Percentiles rank a stretch among this genome's conserved stretches.
Evolutionary conservation across 2,113 vertebrate species (phyloP).

Genomic region (Podilymbus podiceps): DNA sequence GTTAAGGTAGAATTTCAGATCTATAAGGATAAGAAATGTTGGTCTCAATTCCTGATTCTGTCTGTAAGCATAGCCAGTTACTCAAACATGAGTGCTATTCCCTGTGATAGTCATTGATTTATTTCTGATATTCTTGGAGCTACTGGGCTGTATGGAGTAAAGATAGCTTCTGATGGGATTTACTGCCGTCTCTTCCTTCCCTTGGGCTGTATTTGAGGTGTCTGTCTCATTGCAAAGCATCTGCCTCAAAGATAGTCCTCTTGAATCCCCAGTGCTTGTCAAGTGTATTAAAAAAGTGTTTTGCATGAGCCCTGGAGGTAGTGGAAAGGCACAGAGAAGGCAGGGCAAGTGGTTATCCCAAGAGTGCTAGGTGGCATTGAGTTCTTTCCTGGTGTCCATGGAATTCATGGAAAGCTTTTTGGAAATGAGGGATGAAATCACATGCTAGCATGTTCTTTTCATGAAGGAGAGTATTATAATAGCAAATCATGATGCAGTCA

Average conservation of each 20-base stretch:
- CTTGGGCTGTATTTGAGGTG: neutral
- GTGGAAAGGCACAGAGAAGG: neutral
- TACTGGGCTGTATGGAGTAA: neutral
- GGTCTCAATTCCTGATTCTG: neutral
- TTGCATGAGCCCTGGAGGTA: neutral
- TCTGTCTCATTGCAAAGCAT: neutral
- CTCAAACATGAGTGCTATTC: neutral
- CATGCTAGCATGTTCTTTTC: neutral
- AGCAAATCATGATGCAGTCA: neutral
- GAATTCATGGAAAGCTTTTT: neutral
- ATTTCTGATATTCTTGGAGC: neutral
- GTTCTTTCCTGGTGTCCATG: neutral
- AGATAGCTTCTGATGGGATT: neutral
- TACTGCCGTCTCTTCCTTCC: neutral
- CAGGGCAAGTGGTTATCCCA: neutral
- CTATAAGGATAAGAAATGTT: neutral
- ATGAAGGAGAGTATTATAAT: neutral
- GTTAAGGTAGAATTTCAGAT: neutral
- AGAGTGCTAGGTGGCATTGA: neutral
- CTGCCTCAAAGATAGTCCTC: neutral
- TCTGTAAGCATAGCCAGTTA: neutral
- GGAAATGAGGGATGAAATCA: neutral
- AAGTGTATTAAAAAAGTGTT: neutral
- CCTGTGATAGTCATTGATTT: neutral
- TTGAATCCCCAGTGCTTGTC: neutral